These are phyloP conservation scores for Eupithecia insigniata DNA, from an alignment of 2,888 invertebrate species.

Conservation along the genomic window DNA sequence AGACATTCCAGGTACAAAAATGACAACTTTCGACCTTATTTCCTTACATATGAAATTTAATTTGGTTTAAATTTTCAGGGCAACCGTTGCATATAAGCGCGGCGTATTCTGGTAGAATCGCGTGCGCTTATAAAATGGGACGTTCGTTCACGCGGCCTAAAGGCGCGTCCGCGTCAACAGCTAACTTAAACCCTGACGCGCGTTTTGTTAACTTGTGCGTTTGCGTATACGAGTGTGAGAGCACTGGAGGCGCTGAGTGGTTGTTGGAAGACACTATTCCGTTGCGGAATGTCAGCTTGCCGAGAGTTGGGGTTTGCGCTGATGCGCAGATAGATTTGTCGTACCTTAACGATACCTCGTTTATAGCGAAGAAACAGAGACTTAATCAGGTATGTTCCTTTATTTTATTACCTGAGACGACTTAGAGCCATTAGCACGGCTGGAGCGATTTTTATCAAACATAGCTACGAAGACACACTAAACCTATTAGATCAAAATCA, in stretches of 20 bases:
- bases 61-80: constrained; percentile 71
- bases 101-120: constrained; percentile 98
- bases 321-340: constrained; percentile 93
- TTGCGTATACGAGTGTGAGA: constrained; percentile 99
- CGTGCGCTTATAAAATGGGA: constrained; percentile 98
- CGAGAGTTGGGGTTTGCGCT: constrained; percentile 90
- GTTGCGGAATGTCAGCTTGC: constrained; percentile 94
- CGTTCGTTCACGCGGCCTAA: constrained; percentile 95
- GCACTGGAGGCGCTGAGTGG: constrained; percentile 97
- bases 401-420: too few species aligned
- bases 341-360: constrained; percentile 91
- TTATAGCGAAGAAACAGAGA: constrained; percentile 92
- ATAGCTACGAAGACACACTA: too few species aligned
- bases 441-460: too few species aligned
- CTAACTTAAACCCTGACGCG: constrained; percentile 75
- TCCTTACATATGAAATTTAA: constrained; percentile 10
- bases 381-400: constrained; percentile 88
- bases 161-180: constrained; percentile 88
- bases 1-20: constrained; percentile 87
- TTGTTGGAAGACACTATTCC: constrained; percentile 97
- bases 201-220: constrained; percentile 96
- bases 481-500: too few species aligned
- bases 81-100: constrained; percentile 97
- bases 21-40: constrained; percentile 7
- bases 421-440: too few species aligned